Conservation (phyloP, 1,140 invertebrate species). For the Aleiodes sp. region DNA sequence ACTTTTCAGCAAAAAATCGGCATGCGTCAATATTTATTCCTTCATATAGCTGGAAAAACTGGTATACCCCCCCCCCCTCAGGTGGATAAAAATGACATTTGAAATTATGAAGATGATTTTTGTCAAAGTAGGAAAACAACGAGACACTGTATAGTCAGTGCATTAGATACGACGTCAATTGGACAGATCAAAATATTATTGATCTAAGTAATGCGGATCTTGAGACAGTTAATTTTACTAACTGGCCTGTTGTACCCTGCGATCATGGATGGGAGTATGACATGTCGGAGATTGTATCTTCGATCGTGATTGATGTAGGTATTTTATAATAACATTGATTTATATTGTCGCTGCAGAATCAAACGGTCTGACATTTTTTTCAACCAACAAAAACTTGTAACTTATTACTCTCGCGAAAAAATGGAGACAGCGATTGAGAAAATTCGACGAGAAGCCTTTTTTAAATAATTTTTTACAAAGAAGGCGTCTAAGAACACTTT, state of each 20-base stretch:
- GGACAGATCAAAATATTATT: constrained; percentile 67
- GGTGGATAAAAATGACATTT: not conserved
- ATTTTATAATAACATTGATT: constrained; percentile 18
- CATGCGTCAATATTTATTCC: too few relatives aligned
- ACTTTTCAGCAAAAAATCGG: too few relatives aligned
- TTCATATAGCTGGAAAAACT: not conserved
- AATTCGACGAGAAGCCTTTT: too few relatives aligned
- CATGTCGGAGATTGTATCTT: constrained; percentile 73
- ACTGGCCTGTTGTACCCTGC: constrained; percentile 75
- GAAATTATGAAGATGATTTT: constrained; percentile 36
- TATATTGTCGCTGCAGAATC: too few relatives aligned
- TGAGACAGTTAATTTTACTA: constrained; percentile 60
- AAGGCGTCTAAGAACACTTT: too few relatives aligned
- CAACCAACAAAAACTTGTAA: too few relatives aligned
- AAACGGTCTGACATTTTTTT: too few relatives aligned
- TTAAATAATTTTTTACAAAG: too few relatives aligned
- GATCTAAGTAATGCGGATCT: constrained; percentile 42
- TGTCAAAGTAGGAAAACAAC: constrained; percentile 56
- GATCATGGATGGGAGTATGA: constrained; percentile 85
- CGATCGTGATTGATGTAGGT: constrained; percentile 84
- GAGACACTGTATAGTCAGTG: constrained; percentile 70
- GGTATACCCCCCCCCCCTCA: too few relatives aligned
- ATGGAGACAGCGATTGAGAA: too few relatives aligned
- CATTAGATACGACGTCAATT: constrained; percentile 75
- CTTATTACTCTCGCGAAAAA: too few relatives aligned